A percentile compares a stretch with the other conserved stretches of the same genome.
Evolutionary conservation across 2,797 vertebrate genomes (phyloP).

Genomic region (Danio choprae): DNA sequence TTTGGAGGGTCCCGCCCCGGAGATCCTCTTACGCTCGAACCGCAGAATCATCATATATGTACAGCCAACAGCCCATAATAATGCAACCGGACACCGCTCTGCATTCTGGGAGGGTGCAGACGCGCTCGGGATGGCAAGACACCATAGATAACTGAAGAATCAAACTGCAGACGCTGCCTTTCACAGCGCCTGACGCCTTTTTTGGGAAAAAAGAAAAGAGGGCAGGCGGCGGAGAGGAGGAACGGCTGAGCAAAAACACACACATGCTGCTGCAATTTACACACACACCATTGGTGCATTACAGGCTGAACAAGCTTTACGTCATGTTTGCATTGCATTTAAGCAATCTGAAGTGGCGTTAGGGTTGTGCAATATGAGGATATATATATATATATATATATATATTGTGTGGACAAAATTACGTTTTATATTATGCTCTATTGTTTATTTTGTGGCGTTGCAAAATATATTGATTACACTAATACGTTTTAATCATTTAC

Average conservation of each 20-base stretch:
- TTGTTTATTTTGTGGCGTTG: no score
- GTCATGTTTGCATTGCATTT: constrained; percentile 17
- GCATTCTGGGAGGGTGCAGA: constrained; percentile 79
- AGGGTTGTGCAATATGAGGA: no score
- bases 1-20: constrained; percentile 22
- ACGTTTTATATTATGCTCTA: no score
- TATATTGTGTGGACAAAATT: no score
- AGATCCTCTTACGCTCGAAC: constrained; percentile 77
- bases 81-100: constrained; percentile 75
- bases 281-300: no score
- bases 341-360: neutral
- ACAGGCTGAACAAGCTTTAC: neutral
- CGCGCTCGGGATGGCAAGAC: constrained; percentile 72
- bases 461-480: no score
- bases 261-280: neutral
- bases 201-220: constrained; percentile 65
- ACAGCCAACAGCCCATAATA: constrained; percentile 79
- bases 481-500: no score
- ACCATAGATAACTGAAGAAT: constrained; percentile 64
- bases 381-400: no score
- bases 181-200: constrained; percentile 67
- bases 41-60: constrained; percentile 79
- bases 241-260: constrained; percentile 7
- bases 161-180: constrained; percentile 68
- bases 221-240: neutral